These are phyloP conservation scores for Polydrusus tereticollis DNA, from an alignment of 2,888 invertebrate species.

Conservation along the genomic window DNA sequence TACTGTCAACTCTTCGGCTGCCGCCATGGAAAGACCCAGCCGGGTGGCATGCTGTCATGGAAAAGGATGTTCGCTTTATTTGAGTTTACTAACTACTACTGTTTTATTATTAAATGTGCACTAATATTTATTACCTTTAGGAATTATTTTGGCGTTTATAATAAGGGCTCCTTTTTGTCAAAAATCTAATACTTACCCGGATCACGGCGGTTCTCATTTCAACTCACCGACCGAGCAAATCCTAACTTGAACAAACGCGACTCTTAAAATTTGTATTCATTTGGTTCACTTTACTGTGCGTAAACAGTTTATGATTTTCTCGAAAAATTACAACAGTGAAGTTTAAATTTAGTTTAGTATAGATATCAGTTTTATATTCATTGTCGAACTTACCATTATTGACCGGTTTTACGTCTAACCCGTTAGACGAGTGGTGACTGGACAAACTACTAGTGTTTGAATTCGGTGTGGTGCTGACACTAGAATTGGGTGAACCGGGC, in stretches of 20 bases:
- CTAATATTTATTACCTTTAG: background rate
- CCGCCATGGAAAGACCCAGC: conserved; percentile 46
- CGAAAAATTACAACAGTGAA: no score
- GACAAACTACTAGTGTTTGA: conserved; percentile 73
- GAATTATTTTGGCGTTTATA: background rate
- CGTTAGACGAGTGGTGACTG: conserved; percentile 71
- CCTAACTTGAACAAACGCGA: no score
- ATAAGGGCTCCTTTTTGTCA: no score
- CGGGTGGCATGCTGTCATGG: conserved; percentile 48
- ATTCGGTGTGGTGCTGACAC: conserved; percentile 69
- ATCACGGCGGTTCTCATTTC: no score
- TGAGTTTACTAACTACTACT: conserved; percentile 43
- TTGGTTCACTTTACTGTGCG: no score
- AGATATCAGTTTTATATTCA: no score
- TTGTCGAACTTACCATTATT: conserved; percentile 71
- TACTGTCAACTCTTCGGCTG: conserved; percentile 72
- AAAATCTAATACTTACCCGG: no score
- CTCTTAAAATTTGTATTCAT: no score
- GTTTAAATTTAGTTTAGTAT: no score
- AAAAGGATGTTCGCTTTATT: conserved; percentile 48
- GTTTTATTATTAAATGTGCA: conserved; percentile 41
- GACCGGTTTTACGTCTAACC: conserved; percentile 75
- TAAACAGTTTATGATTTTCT: no score
- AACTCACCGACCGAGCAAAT: no score
- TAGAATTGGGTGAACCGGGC: conserved; percentile 67